Conservation (phyloP, 2,113 vertebrate species). For the Brachypteracias leptosomus region DNA sequence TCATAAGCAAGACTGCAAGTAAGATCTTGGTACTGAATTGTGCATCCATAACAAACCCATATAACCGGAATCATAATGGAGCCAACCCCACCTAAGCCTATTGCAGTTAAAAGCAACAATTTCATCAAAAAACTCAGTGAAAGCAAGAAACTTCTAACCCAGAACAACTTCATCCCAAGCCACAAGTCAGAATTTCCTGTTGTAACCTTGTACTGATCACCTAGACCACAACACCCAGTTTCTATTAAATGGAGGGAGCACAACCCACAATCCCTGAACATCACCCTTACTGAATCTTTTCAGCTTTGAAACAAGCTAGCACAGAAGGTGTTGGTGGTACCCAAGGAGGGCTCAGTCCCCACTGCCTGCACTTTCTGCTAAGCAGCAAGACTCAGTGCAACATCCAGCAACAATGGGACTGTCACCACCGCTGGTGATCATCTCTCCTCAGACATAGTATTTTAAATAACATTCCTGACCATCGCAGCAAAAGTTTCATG, state of each 20-base stretch:
- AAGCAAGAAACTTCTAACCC: background rate
- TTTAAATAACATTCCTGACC: background rate
- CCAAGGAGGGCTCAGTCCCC: background rate
- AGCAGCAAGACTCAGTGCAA: background rate
- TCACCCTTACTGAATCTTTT: rapidly evolving
- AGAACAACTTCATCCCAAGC: background rate
- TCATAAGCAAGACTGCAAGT: background rate
- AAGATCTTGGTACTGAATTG: background rate
- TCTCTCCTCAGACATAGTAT: background rate
- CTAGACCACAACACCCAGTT: background rate
- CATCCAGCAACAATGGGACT: background rate
- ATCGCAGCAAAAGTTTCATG: background rate
- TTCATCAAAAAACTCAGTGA: background rate
- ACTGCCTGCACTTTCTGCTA: background rate
- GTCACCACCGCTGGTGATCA: background rate
- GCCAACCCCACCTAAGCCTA: background rate
- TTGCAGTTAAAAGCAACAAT: background rate
- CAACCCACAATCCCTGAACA: background rate
- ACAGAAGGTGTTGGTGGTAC: rapidly evolving
- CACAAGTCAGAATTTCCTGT: background rate
- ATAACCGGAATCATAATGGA: rapidly evolving
- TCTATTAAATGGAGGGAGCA: background rate
- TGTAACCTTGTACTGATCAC: background rate
- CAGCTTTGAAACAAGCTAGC: background rate
- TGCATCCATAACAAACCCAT: background rate